Percentiles rank a stretch among this genome's conserved stretches.
phyloP scores from a whole-genome alignment of 2,113 vertebrate genomes.

The Dasyornis broadbenti region DNA sequence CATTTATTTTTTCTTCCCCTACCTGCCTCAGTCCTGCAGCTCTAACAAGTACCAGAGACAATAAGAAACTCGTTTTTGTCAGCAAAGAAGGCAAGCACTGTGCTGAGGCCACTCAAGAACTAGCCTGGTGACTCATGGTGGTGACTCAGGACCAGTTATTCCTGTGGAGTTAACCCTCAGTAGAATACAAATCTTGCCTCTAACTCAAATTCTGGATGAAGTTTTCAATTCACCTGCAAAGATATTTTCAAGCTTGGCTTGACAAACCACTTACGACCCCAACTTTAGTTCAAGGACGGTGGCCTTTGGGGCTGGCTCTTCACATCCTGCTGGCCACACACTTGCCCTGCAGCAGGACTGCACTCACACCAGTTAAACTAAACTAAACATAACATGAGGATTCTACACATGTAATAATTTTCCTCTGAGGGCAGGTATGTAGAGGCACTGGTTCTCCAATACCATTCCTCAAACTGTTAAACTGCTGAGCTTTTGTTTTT shows the following conservation, averaged over 20 bases:
- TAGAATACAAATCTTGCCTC: not conserved
- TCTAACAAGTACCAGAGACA: not conserved
- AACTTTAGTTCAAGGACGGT: not conserved
- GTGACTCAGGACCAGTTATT: not conserved
- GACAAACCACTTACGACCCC: not conserved
- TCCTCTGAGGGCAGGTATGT: not conserved
- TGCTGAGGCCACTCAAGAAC: not conserved
- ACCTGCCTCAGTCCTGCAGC: not conserved
- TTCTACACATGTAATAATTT: not conserved
- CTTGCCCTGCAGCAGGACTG: not conserved
- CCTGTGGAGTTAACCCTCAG: not conserved
- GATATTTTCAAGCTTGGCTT: not conserved
- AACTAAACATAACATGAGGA: not conserved
- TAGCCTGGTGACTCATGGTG: not conserved
- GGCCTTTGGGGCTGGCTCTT: not conserved
- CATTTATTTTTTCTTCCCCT: not conserved
- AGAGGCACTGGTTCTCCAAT: not conserved
- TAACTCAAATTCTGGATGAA: not conserved
- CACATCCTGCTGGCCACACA: rapidly evolving
- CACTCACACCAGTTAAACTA: not conserved
- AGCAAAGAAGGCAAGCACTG: not conserved
- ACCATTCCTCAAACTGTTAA: not conserved
- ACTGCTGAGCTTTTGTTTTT: not conserved
- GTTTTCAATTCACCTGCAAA: not conserved
- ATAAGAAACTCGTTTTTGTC: not conserved